Base-by-base conservation (phyloP, 1,140 invertebrate species). In the Heterodera schachtii region DNA sequence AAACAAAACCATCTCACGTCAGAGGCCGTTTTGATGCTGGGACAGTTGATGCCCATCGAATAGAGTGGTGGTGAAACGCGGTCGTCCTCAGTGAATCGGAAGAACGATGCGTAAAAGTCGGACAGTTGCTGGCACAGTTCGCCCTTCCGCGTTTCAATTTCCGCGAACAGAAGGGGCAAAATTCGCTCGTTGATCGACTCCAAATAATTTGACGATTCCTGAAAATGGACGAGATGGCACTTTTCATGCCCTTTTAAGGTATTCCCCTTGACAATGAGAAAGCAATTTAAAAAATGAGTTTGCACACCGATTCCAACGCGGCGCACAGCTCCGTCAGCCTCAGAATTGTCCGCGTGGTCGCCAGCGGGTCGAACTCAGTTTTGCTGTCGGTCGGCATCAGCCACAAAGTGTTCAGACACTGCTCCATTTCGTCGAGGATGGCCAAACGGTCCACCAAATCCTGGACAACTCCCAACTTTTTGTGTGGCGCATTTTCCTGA, bases 101-200 rank as follows among this genome's bases (percentile, higher is more conserved):
- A 19, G 69, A 81, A 81, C 43, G 60, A 31, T 1, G 49, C 49
- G 64, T 75, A 81, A 74, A 81, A 81, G 4, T 81, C 80, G 64
- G 73, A 71, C 73, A 81, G 13, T n/a, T 66, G 73, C 31, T 73
- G 44, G 16, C 43, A 9, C 13, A 81, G 47, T 66, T 81, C 80
- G 16, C 49, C 11, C 57, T 81, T 81, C 9, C 80, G 70, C 8
- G 80, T 41, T 19, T 73, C 21, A 78, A 81, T 76, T 41, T 81
- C 80, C 3, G n/a, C 13, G 44, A 79, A 75, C 44, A 81, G 19
- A 13, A 81, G 49, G 0, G 80, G 80, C 64, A 81, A 81, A 44
- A 81, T 81, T 21, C 80, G 71, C 11, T 81, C 80, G 73, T 81
- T 81, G 21, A 81, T 74, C 11, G 74, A 75, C 57, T 81, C 73